Percentiles rank a stretch among this genome's conserved stretches.
Evolutionary conservation across 2,113 vertebrate genomes (phyloP).

Genomic region (Salminus brasiliensis): DNA sequence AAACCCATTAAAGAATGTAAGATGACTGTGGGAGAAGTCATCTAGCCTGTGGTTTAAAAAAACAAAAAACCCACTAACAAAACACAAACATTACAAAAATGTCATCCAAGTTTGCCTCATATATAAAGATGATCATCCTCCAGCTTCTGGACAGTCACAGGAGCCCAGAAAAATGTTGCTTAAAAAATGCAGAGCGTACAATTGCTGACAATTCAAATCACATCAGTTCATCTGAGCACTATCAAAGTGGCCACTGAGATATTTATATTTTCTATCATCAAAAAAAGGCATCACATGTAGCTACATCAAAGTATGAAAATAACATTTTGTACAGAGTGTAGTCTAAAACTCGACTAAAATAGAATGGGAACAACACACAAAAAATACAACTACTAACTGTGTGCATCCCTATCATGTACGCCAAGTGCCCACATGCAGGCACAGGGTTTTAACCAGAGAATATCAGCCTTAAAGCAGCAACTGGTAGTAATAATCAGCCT

Average conservation of each 20-base stretch:
- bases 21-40: too few species aligned
- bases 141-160: too few species aligned
- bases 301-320: background rate
- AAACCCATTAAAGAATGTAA: too few species aligned
- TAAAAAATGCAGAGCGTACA: too few species aligned
- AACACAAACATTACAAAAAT: too few species aligned
- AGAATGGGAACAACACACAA: background rate
- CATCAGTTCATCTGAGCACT: background rate
- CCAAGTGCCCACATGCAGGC: background rate
- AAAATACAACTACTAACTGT: background rate
- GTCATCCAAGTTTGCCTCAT: too few species aligned
- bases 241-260: background rate
- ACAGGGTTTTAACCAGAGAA: too few species aligned
- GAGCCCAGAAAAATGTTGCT: too few species aligned
- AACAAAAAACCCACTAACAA: too few species aligned
- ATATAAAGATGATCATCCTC: too few species aligned
- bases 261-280: background rate
- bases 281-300: background rate
- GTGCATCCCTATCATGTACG: background rate
- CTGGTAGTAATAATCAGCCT: background rate
- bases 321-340: background rate
- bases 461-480: background rate
- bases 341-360: background rate
- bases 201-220: background rate
- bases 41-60: too few species aligned